Evolutionary conservation across 2,797 vertebrate species (phyloP).

Genomic region (Ataeniobius toweri): DNA sequence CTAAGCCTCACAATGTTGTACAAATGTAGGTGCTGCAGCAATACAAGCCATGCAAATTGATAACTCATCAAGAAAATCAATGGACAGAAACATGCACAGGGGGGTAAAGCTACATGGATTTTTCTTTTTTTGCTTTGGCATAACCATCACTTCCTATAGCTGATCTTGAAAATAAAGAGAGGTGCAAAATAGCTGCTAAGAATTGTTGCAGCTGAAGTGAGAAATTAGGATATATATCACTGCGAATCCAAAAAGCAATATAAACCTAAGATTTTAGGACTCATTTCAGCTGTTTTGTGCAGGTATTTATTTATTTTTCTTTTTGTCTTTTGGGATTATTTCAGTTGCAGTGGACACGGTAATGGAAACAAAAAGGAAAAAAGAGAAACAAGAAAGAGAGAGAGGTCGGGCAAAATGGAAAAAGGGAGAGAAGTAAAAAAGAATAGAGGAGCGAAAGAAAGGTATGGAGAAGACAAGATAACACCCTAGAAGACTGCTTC

Average conservation of each 20-base stretch:
- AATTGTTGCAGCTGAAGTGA: conserved; percentile 41
- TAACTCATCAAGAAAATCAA: conserved; percentile 69
- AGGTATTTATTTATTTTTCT: not conserved
- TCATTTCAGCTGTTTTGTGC: not conserved
- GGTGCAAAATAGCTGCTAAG: conserved; percentile 25
- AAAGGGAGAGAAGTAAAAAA: no score
- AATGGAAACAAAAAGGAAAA: no score
- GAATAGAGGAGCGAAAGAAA: no score
- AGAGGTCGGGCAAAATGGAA: no score
- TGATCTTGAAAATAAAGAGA: conserved; percentile 53
- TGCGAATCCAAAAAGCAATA: conserved; percentile 15
- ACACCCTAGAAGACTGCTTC: no score
- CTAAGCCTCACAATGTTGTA: conserved; percentile 39
- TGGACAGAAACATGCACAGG: conserved; percentile 58
- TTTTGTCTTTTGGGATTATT: no score
- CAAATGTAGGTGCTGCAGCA: conserved; percentile 34
- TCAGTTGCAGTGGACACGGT: no score
- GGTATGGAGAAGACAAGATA: no score
- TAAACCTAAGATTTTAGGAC: not conserved
- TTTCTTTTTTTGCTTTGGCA: conserved; percentile 62
- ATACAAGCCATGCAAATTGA: conserved; percentile 65
- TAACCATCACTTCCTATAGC: conserved; percentile 68
- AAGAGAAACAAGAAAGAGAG: no score
- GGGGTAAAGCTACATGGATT: conserved; percentile 65
- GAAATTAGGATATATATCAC: conserved; percentile 16